A percentile compares a stretch with the other conserved stretches of the same genome.
phyloP scores from a whole-genome alignment of 1,140 invertebrate species.

The Carposina sasakii region DNA sequence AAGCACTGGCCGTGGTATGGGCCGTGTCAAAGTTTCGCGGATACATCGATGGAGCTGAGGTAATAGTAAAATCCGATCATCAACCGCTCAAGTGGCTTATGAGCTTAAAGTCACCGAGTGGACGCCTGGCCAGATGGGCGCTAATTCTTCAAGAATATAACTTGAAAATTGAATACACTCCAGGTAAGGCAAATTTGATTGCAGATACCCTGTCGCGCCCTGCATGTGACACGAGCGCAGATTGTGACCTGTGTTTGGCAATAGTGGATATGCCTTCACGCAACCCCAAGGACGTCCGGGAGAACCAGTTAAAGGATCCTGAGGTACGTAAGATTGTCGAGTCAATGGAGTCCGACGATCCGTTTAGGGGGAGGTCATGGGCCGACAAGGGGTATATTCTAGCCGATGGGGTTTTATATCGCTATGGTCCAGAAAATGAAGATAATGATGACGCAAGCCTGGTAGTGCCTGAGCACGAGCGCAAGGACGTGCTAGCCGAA shows the following conservation, averaged over 20 bases:
- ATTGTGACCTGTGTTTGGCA: no score
- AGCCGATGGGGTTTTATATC: no score
- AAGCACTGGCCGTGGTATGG: no score
- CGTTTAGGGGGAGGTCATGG: conserved; percentile 15
- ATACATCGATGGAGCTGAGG: no score
- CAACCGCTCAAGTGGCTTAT: conserved; percentile 40
- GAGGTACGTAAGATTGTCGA: conserved; percentile 11
- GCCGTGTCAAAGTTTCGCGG: no score
- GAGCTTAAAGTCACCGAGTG: conserved; percentile 41
- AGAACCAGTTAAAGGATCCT: conserved; percentile 12
- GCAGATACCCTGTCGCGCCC: no score
- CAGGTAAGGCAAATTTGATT: no score
- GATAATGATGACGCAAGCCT: conserved; percentile 25
- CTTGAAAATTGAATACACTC: no score
- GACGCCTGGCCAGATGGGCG: conserved; percentile 53
- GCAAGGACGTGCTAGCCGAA: conserved; percentile 19
- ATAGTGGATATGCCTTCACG: conserved; percentile 10
- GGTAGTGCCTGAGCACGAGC: conserved; percentile 23
- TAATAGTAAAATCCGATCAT: conserved; percentile 1
- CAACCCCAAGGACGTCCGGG: conserved; percentile 10
- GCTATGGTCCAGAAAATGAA: not conserved
- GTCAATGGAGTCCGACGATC: conserved; percentile 10
- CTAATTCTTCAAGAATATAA: conserved; percentile 27
- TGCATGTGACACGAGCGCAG: no score
- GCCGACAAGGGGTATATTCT: conserved; percentile 11